Evolutionary conservation across 92 coral and sea anemone species (phyloP).

Genomic region (Porites evermanni): DNA sequence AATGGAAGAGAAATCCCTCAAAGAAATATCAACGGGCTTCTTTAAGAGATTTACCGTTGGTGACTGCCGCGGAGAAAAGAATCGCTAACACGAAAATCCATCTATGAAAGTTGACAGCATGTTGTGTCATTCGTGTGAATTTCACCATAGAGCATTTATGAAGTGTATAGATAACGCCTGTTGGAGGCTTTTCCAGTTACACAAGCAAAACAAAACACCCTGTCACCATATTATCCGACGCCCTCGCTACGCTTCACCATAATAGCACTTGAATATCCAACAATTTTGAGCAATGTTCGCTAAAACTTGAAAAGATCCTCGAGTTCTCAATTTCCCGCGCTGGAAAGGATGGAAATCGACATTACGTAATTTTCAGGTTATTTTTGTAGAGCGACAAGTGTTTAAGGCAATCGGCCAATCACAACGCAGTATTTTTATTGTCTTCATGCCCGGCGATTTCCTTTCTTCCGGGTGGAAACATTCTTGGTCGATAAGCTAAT

Average conservation of each 20-base stretch:
- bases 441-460: slow-evolving; percentile 40
- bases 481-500: slow-evolving; percentile 69
- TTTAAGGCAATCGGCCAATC: slow-evolving; percentile 51
- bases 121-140: slow-evolving; percentile 40
- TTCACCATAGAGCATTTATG: slow-evolving; percentile 51
- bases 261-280: slow-evolving; percentile 18
- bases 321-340: slow-evolving; percentile 68
- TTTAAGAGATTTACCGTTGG: slow-evolving; percentile 17
- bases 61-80: background rate
- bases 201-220: slow-evolving; percentile 27
- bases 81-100: slow-evolving; percentile 4
- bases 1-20: background rate
- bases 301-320: slow-evolving; percentile 26
- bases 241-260: slow-evolving; percentile 34
- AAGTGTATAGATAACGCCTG: background rate
- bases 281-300: background rate
- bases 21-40: background rate
- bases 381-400: slow-evolving; percentile 52
- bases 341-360: slow-evolving; percentile 24
- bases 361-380: slow-evolving; percentile 72
- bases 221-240: slow-evolving; percentile 33
- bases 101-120: slow-evolving; percentile 24
- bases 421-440: slow-evolving; percentile 18
- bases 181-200: background rate
- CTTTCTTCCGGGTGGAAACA: slow-evolving; percentile 44